Evolutionary conservation across 2,888 invertebrate species (phyloP), one percentile per base, ranked within the genome.

Genomic region (Cordilura impudica): DNA sequence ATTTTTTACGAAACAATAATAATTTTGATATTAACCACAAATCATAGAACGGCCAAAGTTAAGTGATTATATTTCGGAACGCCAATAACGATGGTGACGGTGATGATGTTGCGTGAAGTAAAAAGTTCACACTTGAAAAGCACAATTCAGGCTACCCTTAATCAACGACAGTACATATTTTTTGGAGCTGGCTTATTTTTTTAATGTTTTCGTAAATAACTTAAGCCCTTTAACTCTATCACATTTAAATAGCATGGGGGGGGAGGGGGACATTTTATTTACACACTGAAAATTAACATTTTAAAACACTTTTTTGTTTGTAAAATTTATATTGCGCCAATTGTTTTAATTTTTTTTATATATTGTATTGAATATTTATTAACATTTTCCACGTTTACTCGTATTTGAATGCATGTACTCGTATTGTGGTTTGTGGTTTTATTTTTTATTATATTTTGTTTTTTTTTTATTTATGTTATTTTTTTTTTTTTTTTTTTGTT

Each of bases 71-170:
- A 49, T 63, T 63, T 63, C 63, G 39, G 69, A 43, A 63, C 31
- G 49, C n/a, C n/a, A n/a, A n/a, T n/a, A n/a, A n/a, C n/a, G n/a
- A n/a, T n/a, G n/a, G n/a, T n/a, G n/a, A n/a, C n/a, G n/a, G n/a
- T n/a, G n/a, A n/a, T n/a, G n/a, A 69, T 56, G 54, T 63, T 56
- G 49, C 63, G 49, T 69, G 61, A 75, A 69, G 49, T 56, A 63
- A 63, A 29, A 56, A 75, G 69, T 75, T 75, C 21, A 54, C 61
- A 67, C 61, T 61, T 47, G 19, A 54, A 51, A 67, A 31, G 21
- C 18, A 58, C 51, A 39, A 39, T n/a, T n/a, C n/a, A 39, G 4
- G 31, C 31, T n/a, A n/a, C n/a, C n/a, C n/a, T n/a, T n/a, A n/a
- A n/a, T n/a, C n/a, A n/a, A n/a, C n/a, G 31, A 12, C 31, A 31